phyloP scores from a whole-genome alignment of 2,797 vertebrate species.

The Myotis vivesi region DNA sequence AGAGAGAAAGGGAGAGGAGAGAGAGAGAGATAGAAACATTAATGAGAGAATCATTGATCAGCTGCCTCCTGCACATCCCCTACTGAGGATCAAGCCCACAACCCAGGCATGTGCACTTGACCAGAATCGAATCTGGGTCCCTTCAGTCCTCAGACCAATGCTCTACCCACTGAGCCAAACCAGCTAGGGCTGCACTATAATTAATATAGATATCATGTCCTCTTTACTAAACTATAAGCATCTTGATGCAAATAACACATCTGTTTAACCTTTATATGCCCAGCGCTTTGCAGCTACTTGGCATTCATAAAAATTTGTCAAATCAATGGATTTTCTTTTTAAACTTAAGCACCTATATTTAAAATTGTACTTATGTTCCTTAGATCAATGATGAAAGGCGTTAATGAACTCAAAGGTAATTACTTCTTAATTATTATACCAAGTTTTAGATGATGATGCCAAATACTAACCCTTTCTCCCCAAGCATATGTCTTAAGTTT shows the following conservation, averaged over 20 bases:
- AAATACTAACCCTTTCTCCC: conserved; percentile 39
- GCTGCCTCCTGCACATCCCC: too few species aligned
- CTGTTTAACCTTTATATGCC: neutral
- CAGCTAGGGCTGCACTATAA: neutral
- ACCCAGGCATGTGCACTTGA: too few species aligned
- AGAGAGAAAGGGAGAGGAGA: too few species aligned
- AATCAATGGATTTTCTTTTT: neutral
- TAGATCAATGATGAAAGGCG: neutral
- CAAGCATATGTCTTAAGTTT: neutral
- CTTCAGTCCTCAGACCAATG: too few species aligned
- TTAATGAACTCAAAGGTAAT: conserved; percentile 1
- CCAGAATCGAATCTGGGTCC: too few species aligned
- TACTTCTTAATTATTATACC: neutral
- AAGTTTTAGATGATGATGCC: conserved; percentile 33
- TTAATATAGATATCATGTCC: neutral
- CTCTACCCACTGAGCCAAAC: too few species aligned
- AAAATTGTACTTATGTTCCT: neutral
- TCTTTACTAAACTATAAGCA: neutral
- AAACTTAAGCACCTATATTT: conserved; percentile 15
- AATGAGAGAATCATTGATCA: too few species aligned
- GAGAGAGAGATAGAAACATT: too few species aligned
- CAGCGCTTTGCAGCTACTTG: neutral
- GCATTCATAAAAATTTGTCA: neutral
- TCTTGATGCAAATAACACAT: neutral
- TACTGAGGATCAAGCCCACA: too few species aligned